phyloP scores from a whole-genome alignment of 2,113 vertebrate genomes.

The Pelusios castaneus region DNA sequence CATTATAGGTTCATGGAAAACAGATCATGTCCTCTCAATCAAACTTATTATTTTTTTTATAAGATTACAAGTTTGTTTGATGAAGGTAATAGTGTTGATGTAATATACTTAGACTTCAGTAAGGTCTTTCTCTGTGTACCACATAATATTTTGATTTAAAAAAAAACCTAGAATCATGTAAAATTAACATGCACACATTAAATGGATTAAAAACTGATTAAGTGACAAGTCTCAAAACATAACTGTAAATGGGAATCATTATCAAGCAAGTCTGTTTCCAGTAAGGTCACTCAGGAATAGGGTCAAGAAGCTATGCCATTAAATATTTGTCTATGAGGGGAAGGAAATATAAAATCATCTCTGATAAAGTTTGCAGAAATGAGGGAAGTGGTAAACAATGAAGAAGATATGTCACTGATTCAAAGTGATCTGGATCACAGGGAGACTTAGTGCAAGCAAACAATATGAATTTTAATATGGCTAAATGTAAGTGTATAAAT shows the following conservation, averaged over 20 bases:
- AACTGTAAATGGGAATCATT: background rate
- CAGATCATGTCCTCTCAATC: background rate
- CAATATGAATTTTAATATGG: background rate
- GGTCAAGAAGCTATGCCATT: too few species aligned
- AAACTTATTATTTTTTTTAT: background rate
- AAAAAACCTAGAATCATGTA: background rate
- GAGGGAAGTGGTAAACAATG: background rate
- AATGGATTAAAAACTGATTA: too few species aligned
- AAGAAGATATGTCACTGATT: background rate
- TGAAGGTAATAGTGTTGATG: background rate
- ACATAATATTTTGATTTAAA: background rate
- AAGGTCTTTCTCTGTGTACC: background rate
- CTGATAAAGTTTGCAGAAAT: background rate
- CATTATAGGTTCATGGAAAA: background rate
- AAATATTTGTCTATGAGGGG: too few species aligned
- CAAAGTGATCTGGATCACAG: background rate
- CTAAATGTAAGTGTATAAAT: background rate
- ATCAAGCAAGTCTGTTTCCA: background rate
- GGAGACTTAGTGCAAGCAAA: too few species aligned
- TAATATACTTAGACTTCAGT: background rate
- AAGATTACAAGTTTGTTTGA: background rate
- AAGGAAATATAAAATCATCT: background rate
- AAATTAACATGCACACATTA: background rate
- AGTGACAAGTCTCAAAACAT: background rate
- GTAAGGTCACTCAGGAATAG: too few species aligned